phyloP scores from a whole-genome alignment of 2,797 vertebrate genomes.

The Spea hammondii region DNA sequence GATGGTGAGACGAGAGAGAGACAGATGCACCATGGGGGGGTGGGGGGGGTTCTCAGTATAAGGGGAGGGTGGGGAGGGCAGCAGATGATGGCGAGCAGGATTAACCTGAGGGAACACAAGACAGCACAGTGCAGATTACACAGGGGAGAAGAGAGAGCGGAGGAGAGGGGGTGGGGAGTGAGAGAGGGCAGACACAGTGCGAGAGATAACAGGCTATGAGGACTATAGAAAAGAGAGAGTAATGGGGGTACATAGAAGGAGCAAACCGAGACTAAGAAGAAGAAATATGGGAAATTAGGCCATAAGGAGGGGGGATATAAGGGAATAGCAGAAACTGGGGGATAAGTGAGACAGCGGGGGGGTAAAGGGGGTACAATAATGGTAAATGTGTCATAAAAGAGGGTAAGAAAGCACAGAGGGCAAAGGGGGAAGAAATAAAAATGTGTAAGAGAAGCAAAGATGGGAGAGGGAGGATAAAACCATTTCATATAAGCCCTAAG shows the following conservation, averaged over 20 bases:
- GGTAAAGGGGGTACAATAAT: too few relatives aligned
- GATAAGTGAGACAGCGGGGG: too few relatives aligned
- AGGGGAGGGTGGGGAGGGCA: slow-evolving; percentile 17
- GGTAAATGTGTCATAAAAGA: not conserved
- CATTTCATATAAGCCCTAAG: too few relatives aligned
- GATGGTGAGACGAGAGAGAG: slow-evolving; percentile 16
- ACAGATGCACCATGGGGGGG: slow-evolving; percentile 38
- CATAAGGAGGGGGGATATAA: too few relatives aligned
- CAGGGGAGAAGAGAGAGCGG: not conserved
- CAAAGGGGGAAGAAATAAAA: not conserved
- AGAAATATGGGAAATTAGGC: too few relatives aligned
- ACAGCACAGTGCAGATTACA: slow-evolving; percentile 44
- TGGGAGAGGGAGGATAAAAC: too few relatives aligned
- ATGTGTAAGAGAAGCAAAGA: too few relatives aligned
- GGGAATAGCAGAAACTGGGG: too few relatives aligned
- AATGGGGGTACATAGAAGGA: not conserved
- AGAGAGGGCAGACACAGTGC: slow-evolving; percentile 10
- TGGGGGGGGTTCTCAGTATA: slow-evolving; percentile 28
- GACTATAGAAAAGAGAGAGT: not conserved
- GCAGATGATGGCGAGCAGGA: slow-evolving; percentile 46
- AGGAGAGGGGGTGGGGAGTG: not conserved
- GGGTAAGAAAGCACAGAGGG: not conserved
- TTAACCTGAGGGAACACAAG: slow-evolving; percentile 51
- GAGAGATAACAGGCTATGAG: not conserved
- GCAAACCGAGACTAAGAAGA: too few relatives aligned